A percentile compares a stretch with the other conserved stretches of the same genome.
Evolutionary conservation across 2,113 vertebrate genomes (phyloP).

Genomic region (Xiphorhynchus elegans): DNA sequence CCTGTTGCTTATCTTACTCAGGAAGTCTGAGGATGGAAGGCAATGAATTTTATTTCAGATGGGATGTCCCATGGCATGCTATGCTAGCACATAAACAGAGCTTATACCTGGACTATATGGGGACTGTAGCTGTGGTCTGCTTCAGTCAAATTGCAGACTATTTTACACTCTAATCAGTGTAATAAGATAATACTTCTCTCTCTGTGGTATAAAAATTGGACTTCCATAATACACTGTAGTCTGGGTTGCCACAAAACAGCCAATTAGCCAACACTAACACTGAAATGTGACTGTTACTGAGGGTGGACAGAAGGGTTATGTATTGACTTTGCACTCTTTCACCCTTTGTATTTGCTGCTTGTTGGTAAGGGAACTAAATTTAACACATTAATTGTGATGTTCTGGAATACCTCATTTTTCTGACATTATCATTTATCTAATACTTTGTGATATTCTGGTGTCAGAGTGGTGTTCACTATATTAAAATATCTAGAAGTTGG

Average conservation of each 20-base stretch:
- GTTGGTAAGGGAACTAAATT: constrained; percentile 10
- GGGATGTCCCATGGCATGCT: not conserved
- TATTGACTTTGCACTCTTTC: not conserved
- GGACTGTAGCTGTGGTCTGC: constrained; percentile 3
- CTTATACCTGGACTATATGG: not conserved
- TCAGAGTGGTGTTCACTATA: not conserved
- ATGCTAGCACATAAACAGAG: not conserved
- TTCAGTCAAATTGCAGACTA: not conserved
- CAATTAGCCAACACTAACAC: not conserved
- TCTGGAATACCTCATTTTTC: not conserved
- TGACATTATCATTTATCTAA: not conserved
- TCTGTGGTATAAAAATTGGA: not conserved
- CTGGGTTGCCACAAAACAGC: constrained; percentile 1
- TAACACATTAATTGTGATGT: not conserved
- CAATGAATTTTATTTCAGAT: not conserved
- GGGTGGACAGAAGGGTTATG: not conserved
- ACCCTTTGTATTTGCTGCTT: not conserved
- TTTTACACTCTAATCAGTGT: constrained; percentile 14
- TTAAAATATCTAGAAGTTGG: not conserved
- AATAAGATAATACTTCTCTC: not conserved
- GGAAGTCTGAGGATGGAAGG: constrained; percentile 7
- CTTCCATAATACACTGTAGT: not conserved
- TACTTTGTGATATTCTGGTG: not conserved
- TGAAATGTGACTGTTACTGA: not conserved
- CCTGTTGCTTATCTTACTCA: not conserved